phyloP scores from a whole-genome alignment of 2,113 vertebrate genomes.

The Tretioscincus oriximinensis region DNA sequence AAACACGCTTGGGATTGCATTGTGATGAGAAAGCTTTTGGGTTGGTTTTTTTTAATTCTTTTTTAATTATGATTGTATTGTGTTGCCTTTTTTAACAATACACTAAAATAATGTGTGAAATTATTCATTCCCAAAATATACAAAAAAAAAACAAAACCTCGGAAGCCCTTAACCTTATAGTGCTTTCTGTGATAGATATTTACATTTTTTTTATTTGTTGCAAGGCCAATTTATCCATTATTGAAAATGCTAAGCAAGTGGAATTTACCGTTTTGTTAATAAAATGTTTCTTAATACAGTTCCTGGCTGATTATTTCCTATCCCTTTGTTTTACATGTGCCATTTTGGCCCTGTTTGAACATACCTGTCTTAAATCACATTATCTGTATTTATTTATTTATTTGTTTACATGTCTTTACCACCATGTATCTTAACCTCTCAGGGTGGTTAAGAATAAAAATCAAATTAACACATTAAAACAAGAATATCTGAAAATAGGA shows the following conservation, averaged over 20 bases:
- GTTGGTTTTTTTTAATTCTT: constrained; percentile 58
- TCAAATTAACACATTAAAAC: too few species aligned
- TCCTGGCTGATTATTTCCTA: constrained; percentile 60
- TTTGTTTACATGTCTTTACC: too few species aligned
- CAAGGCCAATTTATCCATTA: constrained; percentile 88
- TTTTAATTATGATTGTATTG: constrained; percentile 74
- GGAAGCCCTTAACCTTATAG: constrained; percentile 78
- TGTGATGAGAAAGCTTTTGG: constrained; percentile 25
- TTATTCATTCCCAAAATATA: constrained; percentile 73
- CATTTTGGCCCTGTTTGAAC: too few species aligned
- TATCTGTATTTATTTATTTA: not conserved
- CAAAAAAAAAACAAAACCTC: constrained; percentile 60
- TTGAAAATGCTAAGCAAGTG: constrained; percentile 89
- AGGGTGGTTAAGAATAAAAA: too few species aligned
- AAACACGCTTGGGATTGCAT: constrained; percentile 16
- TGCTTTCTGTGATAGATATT: constrained; percentile 84
- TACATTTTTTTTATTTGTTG: constrained; percentile 80
- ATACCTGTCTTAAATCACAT: too few species aligned
- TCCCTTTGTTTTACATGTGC: constrained; percentile 10
- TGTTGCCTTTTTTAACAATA: constrained; percentile 80
- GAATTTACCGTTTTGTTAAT: constrained; percentile 91
- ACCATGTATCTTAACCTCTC: too few species aligned
- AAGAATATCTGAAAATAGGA: too few species aligned
- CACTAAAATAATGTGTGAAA: constrained; percentile 75
- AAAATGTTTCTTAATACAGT: constrained; percentile 89